Evolutionary conservation across 2,888 invertebrate species (phyloP), one percentile per base, ranked within the genome.

Genomic region (Nomada ruficornis): DNA sequence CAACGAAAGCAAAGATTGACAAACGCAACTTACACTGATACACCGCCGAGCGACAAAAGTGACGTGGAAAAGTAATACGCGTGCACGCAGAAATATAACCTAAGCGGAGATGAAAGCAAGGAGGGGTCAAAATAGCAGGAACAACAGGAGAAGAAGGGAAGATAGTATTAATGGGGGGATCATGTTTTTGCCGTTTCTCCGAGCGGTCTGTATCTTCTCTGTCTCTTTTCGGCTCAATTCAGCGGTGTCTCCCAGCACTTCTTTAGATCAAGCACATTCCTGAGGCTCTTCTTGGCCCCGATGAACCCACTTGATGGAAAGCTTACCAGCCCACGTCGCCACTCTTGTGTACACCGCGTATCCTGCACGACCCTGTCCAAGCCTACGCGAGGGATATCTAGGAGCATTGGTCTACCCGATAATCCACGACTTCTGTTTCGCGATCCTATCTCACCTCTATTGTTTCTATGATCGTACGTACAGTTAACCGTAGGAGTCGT

Each of bases 291-390:
- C 88, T 89, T 92, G 91, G 91, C 92, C 92, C 89, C 92, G 92
- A 93, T 92, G 92, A 93, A 92, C 92, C 89, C 90, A 87, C 92
- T 92, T 91, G 93, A 93, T 92, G 92, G 91, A 93, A 91, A 91
- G 89, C 89, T 87, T 80, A 72, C 89, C 89, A 83, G 82, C 88
- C 90, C 82, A 89, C 86, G 88, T 85, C 83, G 78, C 72, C 81
- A 68, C 73, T 85, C 82, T 82, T 80, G 36, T 71, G 83, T 83
- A 78, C 83, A 80, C 75, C 77, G 52, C 59, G 77, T 80, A 79
- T 69, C 74, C 82, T 70, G 59, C 77, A 65, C 87, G 81, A 86
- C 81, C 80, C 87, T 85, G 68, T 81, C 79, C 84, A 57, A 71
- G 82, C 87, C 82, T 83, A 88, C 83, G 86, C 80, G 80, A 68